Evolutionary conservation across 2,888 invertebrate genomes (phyloP), one percentile per base, ranked within the genome.

Genomic region (Eueremaeus valkanovi): DNA sequence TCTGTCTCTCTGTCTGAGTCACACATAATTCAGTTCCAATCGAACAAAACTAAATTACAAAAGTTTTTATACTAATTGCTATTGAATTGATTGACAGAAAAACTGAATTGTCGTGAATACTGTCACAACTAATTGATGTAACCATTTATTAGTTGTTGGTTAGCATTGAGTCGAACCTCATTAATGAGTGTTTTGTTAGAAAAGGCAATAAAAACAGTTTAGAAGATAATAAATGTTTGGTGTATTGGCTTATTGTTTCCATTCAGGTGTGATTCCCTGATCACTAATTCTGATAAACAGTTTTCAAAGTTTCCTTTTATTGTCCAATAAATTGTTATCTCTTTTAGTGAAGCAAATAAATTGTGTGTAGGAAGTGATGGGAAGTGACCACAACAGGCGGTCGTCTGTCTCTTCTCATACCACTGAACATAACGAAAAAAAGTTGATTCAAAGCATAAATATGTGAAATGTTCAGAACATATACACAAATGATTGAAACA

Each of bases 181-280:
- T 51, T 18, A 18, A 21, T 51, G 16, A 51, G 21, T n/a, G 6
- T 21, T 8, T 51, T 51, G 21, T 51, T 51, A 51, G 51, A n/a
- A 51, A 51, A n/a, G 21, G 55, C 55, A 55, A 55, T 27, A 27
- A 61, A 31, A 61, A 61, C 31, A 29, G 9, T 61, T 16, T 11
- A 5, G 6, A 8, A n/a, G 3, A 55, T 21, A 55, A 18, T 55
- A 18, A 63, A 9, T 11, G 27, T 27, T 55, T 24, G 24, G 42
- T 21, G 3, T 61, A 6, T 11, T 61, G 68, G 13, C 68, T 68
- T 3, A 68, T 42, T 68, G 68, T 68, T 42, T 36, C 9, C 68
- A 68, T 68, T 68, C 68, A 68, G 42, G 68, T 68, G 68, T 68
- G 68, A 68, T 68, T 68, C 68, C 68, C 42, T 68, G 68, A 68